Evolutionary conservation across 1,140 invertebrate genomes (phyloP).

Genomic region (Caenorhabditis latens): DNA sequence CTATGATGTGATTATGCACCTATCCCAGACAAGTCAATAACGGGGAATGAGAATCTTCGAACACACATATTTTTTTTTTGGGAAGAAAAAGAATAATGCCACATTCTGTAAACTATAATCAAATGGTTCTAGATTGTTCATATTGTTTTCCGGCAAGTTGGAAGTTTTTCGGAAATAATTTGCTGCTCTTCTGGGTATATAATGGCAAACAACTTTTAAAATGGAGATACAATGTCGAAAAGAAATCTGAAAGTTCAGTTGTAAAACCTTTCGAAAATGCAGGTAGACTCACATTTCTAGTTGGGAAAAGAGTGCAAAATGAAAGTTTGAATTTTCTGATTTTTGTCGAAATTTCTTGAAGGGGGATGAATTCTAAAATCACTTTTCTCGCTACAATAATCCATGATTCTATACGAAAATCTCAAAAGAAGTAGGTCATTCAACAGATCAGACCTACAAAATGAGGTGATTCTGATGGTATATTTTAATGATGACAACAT

Average conservation of each 20-base stretch:
- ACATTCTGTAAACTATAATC: background rate
- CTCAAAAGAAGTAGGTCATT: conserved; percentile 5
- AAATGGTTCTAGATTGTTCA: background rate
- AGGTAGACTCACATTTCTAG: no score
- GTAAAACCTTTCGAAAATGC: no score
- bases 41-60: background rate
- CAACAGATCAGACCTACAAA: background rate
- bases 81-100: background rate
- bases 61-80: background rate
- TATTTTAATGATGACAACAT: background rate
- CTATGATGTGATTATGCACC: background rate
- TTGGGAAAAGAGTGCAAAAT: no score
- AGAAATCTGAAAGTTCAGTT: background rate
- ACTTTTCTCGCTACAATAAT: no score
- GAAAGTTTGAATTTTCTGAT: no score
- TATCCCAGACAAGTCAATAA: background rate
- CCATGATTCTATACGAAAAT: no score
- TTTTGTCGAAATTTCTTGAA: no score
- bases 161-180: background rate
- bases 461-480: background rate
- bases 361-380: no score
- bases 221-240: background rate
- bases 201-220: background rate
- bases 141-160: background rate
- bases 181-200: background rate